phyloP scores from a whole-genome alignment of 2,113 vertebrate genomes.

The Grantiella picta region DNA sequence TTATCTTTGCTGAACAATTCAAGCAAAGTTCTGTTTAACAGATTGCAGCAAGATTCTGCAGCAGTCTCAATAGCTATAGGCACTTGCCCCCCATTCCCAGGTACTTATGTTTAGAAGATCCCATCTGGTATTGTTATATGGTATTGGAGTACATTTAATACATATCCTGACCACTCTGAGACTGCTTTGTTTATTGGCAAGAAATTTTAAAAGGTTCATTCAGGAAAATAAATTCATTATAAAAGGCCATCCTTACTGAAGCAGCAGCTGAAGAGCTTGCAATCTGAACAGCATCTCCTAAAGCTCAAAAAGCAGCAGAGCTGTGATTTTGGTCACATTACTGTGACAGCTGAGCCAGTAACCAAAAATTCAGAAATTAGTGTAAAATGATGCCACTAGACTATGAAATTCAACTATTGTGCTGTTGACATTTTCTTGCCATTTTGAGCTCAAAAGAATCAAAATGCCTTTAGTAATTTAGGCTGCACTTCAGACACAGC shows the following conservation, averaged over 20 bases:
- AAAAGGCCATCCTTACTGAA: not conserved
- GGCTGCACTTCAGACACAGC: not conserved
- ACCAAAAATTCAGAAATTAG: constrained; percentile 36
- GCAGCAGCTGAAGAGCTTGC: not conserved
- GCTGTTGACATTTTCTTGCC: constrained; percentile 33
- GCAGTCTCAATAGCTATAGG: not conserved
- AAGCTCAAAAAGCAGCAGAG: not conserved
- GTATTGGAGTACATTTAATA: not conserved
- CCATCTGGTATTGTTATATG: not conserved
- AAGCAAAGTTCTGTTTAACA: not conserved
- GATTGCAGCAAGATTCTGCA: not conserved
- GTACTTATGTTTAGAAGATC: not conserved
- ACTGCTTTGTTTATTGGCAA: not conserved
- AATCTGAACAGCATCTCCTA: not conserved
- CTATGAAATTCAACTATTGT: constrained; percentile 23
- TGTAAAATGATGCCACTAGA: constrained; percentile 16
- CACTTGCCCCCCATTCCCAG: not conserved
- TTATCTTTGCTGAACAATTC: not conserved
- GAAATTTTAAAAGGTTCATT: not conserved
- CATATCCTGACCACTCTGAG: not conserved
- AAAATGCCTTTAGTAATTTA: constrained; percentile 24
- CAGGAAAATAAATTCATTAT: not conserved
- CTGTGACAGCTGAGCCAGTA: constrained; percentile 12
- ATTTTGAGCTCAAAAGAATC: constrained; percentile 37
- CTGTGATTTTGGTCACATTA: not conserved